Evolutionary conservation across 2,888 invertebrate species (phyloP).

Genomic region (Heliconius sara): DNA sequence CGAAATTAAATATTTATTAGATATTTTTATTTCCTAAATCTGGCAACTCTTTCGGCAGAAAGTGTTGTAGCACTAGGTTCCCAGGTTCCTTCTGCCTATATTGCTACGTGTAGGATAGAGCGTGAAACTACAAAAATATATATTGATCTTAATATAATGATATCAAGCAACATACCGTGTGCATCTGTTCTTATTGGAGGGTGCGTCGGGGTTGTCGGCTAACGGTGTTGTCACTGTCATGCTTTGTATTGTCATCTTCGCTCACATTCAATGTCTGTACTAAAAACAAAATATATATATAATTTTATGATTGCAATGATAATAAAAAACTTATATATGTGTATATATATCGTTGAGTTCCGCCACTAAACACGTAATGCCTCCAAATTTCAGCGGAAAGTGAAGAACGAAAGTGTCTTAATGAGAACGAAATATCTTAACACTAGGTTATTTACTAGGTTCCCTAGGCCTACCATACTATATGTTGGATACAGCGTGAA

Average conservation of each 20-base stretch:
- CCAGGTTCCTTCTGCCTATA: not conserved
- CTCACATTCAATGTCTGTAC: constrained; percentile 23
- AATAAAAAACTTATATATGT: not conserved
- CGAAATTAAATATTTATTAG: too few species aligned
- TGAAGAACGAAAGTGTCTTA: too few species aligned
- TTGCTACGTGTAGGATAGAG: not conserved
- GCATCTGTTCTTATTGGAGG: constrained; percentile 60
- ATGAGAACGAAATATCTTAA: too few species aligned
- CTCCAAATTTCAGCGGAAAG: too few species aligned
- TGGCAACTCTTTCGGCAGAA: too few species aligned
- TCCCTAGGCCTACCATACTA: too few species aligned
- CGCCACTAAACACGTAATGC: too few species aligned
- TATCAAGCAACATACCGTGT: constrained; percentile 51
- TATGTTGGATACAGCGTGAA: too few species aligned
- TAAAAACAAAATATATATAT: constrained; percentile 26
- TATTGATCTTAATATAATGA: not conserved
- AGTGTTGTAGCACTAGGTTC: too few species aligned
- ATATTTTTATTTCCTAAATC: too few species aligned
- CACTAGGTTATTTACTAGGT: too few species aligned
- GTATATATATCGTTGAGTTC: too few species aligned
- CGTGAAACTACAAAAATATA: not conserved
- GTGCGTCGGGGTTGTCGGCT: constrained; percentile 57
- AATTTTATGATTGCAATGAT: not conserved
- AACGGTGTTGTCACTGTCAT: constrained; percentile 67
- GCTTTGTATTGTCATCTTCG: constrained; percentile 71